Conservation (phyloP, 2,888 invertebrate genomes). For the Iselma pallidipennis region DNA sequence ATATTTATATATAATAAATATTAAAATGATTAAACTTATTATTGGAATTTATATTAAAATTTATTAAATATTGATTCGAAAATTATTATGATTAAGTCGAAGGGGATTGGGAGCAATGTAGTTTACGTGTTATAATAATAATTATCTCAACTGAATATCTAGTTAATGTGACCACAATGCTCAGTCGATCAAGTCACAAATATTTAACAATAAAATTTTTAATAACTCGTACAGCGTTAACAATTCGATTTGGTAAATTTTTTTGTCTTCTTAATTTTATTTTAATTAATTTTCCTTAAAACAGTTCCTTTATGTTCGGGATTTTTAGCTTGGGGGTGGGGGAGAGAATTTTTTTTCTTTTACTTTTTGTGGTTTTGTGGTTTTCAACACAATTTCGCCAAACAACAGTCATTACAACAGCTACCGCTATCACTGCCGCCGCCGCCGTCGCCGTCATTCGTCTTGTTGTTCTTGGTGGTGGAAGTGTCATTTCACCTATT, state of each 20-base stretch:
- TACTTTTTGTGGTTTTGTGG: no score
- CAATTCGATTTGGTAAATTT: constrained; percentile 43
- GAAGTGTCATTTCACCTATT: neutral
- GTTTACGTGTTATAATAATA: neutral
- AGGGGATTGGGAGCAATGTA: constrained; percentile 16
- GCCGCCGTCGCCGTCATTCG: neutral
- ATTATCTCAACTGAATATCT: neutral
- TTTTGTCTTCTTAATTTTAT: constrained; percentile 22
- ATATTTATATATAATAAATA: constrained; percentile 11
- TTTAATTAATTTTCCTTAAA: constrained; percentile 1
- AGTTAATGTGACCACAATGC: constrained; percentile 33
- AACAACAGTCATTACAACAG: constrained; percentile 2
- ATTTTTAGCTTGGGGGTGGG: neutral
- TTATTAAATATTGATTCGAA: constrained; percentile 7
- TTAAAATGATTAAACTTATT: constrained; percentile 16
- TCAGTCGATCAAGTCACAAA: constrained; percentile 42
- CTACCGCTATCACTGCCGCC: neutral
- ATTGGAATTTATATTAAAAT: neutral
- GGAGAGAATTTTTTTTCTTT: no score
- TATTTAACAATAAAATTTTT: constrained; percentile 39
- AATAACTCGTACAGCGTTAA: constrained; percentile 39
- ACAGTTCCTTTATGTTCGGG: constrained; percentile 19
- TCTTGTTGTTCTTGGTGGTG: neutral
- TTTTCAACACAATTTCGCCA: constrained; percentile 2
- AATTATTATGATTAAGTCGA: constrained; percentile 6